phyloP scores from a whole-genome alignment of 1,140 invertebrate genomes.

The Nebria ingens region DNA sequence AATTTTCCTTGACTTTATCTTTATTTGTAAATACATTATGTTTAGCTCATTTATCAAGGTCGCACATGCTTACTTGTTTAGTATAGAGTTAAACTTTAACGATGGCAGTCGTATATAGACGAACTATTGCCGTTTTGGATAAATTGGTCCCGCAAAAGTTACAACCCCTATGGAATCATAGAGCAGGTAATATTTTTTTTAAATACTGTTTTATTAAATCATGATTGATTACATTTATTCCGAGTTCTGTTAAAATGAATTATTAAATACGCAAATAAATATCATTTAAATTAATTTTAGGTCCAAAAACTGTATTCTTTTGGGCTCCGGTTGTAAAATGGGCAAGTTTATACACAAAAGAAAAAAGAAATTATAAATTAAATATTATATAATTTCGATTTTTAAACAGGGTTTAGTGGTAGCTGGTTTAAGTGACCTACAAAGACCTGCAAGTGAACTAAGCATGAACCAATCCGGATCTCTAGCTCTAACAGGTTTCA shows the following conservation, averaged over 20 bases:
- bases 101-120: slow-evolving; percentile 50
- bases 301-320: slow-evolving; percentile 92
- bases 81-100: not conserved
- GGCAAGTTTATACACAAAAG: slow-evolving; percentile 50
- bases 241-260: slow-evolving; percentile 10
- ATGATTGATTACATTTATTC: too few species aligned
- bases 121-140: slow-evolving; percentile 53
- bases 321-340: slow-evolving; percentile 94
- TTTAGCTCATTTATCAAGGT: too few species aligned
- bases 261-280: slow-evolving; percentile 13
- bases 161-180: slow-evolving; percentile 82
- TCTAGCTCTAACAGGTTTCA: slow-evolving; percentile 61
- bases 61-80: not conserved
- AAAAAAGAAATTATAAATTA: not conserved
- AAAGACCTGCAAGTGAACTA: slow-evolving; percentile 79
- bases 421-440: slow-evolving; percentile 87
- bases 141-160: slow-evolving; percentile 66
- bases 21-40: too few species aligned
- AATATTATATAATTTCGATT: not conserved
- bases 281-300: slow-evolving; percentile 41
- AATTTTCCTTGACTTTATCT: too few species aligned
- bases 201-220: too few species aligned
- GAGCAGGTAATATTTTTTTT: too few species aligned
- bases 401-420: slow-evolving; percentile 62
- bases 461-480: slow-evolving; percentile 77